Percentiles rank a stretch among this genome's conserved stretches.
Evolutionary conservation across 2,888 invertebrate species (phyloP).

Genomic region (Escarpia spicata): DNA sequence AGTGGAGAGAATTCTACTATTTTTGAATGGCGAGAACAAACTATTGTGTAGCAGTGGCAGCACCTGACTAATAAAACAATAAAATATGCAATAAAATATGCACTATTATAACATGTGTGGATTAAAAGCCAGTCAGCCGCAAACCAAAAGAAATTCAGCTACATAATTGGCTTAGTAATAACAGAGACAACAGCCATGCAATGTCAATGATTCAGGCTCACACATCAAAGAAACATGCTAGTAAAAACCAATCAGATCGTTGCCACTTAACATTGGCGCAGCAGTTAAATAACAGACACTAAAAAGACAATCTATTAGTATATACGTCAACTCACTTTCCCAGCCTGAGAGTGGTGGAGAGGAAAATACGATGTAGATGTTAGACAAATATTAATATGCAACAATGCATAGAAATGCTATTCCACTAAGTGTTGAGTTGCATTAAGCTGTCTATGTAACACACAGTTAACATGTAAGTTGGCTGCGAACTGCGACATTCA

Average conservation of each 20-base stretch:
- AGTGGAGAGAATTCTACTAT: background rate
- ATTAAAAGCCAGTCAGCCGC: background rate
- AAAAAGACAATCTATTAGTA: background rate
- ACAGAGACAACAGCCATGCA: background rate
- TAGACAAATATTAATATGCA: background rate
- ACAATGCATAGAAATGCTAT: background rate
- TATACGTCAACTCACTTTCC: background rate
- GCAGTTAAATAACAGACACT: background rate
- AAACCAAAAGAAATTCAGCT: background rate
- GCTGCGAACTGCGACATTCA: background rate
- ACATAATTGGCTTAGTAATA: background rate
- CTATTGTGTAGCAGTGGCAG: background rate
- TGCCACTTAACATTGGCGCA: background rate
- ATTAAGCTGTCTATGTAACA: background rate
- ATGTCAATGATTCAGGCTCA: background rate
- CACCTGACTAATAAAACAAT: background rate
- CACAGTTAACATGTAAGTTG: background rate
- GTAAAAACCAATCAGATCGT: background rate
- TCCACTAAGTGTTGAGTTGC: background rate
- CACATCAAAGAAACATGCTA: background rate
- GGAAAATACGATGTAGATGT: background rate
- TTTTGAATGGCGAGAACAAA: background rate
- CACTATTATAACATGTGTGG: background rate
- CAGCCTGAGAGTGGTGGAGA: background rate
- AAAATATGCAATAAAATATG: conserved; percentile 16